Evolutionary conservation across 2,888 invertebrate species (phyloP), one percentile per base, ranked within the genome.

Genomic region (Cheilosia vulpina): DNA sequence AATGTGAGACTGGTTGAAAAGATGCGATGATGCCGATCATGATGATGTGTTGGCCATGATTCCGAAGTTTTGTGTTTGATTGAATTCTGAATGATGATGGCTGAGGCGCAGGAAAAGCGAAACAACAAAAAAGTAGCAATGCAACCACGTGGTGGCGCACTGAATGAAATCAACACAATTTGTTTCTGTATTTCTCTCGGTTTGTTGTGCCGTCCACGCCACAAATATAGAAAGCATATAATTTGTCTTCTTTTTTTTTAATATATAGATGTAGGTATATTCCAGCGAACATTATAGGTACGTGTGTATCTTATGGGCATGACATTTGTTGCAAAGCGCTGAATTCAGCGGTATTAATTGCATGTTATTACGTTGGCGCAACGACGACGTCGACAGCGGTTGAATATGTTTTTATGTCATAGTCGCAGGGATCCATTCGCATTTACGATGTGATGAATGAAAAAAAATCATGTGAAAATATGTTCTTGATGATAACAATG

Each of bases 321-420:
- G 63, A 69, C 69, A 78, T 78, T 63, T 63, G 60, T 77, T 62
- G 17, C 62, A 62, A 53, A 63, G n/a, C 55, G 55, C 17, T 60
- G 63, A 63, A 78, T 78, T 69, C 78, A 78, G 63, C 58, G 38
- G 63, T 77, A 77, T 68, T 78, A 78, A 78, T 78, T 78, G 78
- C 69, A 78, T 63, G 69, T 41, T 78, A 63, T 77, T 71, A 78
- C 69, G 47, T 69, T 55, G 19, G 45, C 43, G 21, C 19, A 38
- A 9, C 38, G 41, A 31, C 47, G 47, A 31, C 47, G 17, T 19
- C 41, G 52, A 5, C 17, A 31, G 17, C 45, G 73, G 65, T 58
- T 71, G 38, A 58, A 47, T 53, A 38, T 50, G 71, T 52, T 60
- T 65, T 60, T 58, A 38, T 66, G 19, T 17, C 47, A 34, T 27